A percentile compares a stretch with the other conserved stretches of the same genome.
phyloP scores from a whole-genome alignment of 1,140 invertebrate species.

The Drepana arcuata region DNA sequence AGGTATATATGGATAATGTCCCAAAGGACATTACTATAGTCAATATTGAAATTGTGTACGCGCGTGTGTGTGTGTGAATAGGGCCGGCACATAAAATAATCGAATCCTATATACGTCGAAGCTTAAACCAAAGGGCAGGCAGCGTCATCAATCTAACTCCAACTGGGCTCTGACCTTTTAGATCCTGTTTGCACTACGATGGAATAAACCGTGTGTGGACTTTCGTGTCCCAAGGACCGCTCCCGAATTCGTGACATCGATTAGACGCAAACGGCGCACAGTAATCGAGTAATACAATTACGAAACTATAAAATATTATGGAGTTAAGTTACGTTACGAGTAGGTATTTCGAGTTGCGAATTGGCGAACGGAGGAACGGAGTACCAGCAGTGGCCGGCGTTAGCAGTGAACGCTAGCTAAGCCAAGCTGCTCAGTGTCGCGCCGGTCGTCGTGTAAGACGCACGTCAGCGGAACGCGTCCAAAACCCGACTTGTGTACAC shows the following conservation, averaged over 20 bases:
- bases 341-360: slow-evolving; percentile 49
- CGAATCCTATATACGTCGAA: no score
- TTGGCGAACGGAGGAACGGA: slow-evolving; percentile 23
- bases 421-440: slow-evolving; percentile 46
- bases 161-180: no score
- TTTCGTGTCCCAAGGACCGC: slow-evolving; percentile 29
- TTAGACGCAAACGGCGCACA: slow-evolving; percentile 44
- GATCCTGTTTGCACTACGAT: no score
- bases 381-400: not conserved
- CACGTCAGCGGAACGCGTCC: slow-evolving; percentile 17
- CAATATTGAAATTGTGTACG: no score
- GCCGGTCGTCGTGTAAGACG: slow-evolving; percentile 29
- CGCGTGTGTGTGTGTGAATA: no score
- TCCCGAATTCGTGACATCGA: slow-evolving; percentile 56
- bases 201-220: no score
- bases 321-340: slow-evolving; percentile 61
- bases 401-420: no score
- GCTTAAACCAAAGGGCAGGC: no score
- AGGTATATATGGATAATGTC: no score
- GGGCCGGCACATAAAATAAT: no score
- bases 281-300: slow-evolving; percentile 61
- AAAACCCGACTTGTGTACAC: slow-evolving; percentile 25
- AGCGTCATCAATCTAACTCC: no score
- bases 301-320: slow-evolving; percentile 66
- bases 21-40: no score